These are phyloP conservation scores for Herminia tarsipennalis DNA, from an alignment of 2,888 invertebrate genomes.

Conservation along the genomic window DNA sequence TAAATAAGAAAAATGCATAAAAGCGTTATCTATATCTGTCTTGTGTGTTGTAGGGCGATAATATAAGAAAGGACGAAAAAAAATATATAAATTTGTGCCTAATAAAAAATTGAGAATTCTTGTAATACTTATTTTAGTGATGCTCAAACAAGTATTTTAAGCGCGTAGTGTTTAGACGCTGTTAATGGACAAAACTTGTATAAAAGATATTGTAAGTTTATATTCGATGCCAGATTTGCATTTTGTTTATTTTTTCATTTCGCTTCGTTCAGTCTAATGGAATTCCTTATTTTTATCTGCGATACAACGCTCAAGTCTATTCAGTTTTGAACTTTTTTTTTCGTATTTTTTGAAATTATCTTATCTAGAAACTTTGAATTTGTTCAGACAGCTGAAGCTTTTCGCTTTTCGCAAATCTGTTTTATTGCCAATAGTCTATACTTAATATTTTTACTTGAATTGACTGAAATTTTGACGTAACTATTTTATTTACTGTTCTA, in stretches of 20 bases:
- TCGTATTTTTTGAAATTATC: too few relatives aligned
- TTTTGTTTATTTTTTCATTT: slow-evolving; percentile 55
- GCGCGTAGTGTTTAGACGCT: slow-evolving; percentile 80
- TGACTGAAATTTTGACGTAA: slow-evolving; percentile 7
- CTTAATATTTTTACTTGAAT: not conserved
- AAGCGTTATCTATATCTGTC: slow-evolving; percentile 73
- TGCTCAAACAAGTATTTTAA: slow-evolving; percentile 81
- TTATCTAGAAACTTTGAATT: slow-evolving; percentile 9
- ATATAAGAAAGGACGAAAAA: slow-evolving; percentile 51
- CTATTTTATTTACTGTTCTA: slow-evolving; percentile 13
- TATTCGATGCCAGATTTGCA: slow-evolving; percentile 76
- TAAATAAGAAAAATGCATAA: slow-evolving; percentile 69
- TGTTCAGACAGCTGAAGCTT: slow-evolving; percentile 3
- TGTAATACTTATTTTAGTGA: slow-evolving; percentile 72
- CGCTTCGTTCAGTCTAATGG: slow-evolving; percentile 30
- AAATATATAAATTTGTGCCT: slow-evolving; percentile 77
- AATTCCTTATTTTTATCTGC: slow-evolving; percentile 28
- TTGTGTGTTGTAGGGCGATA: slow-evolving; percentile 76
- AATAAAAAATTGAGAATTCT: slow-evolving; percentile 70
- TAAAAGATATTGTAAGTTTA: slow-evolving; percentile 62
- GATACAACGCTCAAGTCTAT: not conserved
- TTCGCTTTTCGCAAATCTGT: not conserved
- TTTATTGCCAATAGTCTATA: not conserved
- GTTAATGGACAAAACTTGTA: slow-evolving; percentile 59
- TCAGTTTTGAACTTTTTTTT: not conserved